Evolutionary conservation across 2,888 invertebrate genomes (phyloP).

Genomic region (Bombylius discolor): DNA sequence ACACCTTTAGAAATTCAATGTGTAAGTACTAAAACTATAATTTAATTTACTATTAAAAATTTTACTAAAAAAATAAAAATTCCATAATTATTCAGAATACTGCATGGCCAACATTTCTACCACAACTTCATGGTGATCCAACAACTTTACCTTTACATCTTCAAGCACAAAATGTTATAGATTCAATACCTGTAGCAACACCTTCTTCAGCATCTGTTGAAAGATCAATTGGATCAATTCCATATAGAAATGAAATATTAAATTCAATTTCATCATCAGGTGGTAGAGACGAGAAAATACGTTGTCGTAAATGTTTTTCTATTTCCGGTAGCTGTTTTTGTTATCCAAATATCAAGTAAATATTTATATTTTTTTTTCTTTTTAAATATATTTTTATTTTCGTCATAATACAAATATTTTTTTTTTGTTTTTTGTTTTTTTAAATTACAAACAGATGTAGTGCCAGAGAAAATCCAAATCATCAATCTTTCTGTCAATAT

Average conservation of each 20-base stretch:
- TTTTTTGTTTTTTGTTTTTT: background rate
- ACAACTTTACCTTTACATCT: background rate
- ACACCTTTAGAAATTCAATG: constrained; percentile 13
- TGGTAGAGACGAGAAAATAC: background rate
- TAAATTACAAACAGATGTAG: background rate
- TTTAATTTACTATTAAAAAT: no score
- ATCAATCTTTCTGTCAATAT: background rate
- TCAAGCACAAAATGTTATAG: background rate
- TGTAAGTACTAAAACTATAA: constrained; percentile 2
- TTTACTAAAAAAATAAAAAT: background rate
- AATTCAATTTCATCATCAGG: background rate
- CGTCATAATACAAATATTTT: background rate
- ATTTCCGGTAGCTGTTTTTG: background rate
- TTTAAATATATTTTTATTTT: no score
- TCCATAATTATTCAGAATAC: background rate
- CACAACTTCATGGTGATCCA: constrained; percentile 2
- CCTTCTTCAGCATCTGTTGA: background rate
- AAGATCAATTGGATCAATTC: background rate
- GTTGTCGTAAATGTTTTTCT: background rate
- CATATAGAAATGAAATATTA: background rate
- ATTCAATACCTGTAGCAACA: background rate
- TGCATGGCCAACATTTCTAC: constrained; percentile 7
- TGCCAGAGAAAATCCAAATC: background rate
- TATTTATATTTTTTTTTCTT: no score
- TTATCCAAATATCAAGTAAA: background rate